Evolutionary conservation across 2,888 invertebrate species (phyloP), one percentile per base, ranked within the genome.

Genomic region (Trachelus tabidus): DNA sequence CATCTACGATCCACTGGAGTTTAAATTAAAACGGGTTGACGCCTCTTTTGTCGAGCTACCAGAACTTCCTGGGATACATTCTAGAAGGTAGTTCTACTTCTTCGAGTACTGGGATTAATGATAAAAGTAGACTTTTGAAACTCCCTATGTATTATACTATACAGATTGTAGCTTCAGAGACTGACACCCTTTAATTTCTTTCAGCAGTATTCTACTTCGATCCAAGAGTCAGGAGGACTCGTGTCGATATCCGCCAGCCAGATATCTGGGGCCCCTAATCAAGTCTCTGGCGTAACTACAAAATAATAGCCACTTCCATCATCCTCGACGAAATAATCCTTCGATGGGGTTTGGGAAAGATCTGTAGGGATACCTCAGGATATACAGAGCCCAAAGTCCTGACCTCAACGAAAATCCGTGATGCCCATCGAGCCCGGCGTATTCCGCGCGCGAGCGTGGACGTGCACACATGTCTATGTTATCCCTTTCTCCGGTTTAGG

Each of bases 401-500:
- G 56, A 56, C 56, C 56, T 23, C 23, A 23, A 23, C 23, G 23
- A 56, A 56, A 56, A 56, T 56, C 23, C 56, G 56, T 56, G 56
- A 23, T 56, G 56, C 56, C 23, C 56, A 56, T 23, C 56, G 23
- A 56, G 23, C 23, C 23, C 56, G 56, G 56, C 23, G 23, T 56
- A 56, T 56, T 56, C 23, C 56, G 56, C 40, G 40, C 23, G 56
- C 56, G 23, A 56, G 56, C 56, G 23, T 56, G 56, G 56, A 56
- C 56, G 56, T 15, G 56, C 23, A 56, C 23, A 56, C 56, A 56
- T 56, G 56, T 56, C 71, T 34, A 23, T 31, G 23, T 34, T 71
- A 71, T 71, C 71, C 31, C 74, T 74, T 74, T 74, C 74, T 74
- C 74, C 56, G 74, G 74, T 69, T 37, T 33, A 79, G 82, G 81